Conservation (phyloP, 2,888 invertebrate genomes). For the Mayetiola destructor region DNA sequence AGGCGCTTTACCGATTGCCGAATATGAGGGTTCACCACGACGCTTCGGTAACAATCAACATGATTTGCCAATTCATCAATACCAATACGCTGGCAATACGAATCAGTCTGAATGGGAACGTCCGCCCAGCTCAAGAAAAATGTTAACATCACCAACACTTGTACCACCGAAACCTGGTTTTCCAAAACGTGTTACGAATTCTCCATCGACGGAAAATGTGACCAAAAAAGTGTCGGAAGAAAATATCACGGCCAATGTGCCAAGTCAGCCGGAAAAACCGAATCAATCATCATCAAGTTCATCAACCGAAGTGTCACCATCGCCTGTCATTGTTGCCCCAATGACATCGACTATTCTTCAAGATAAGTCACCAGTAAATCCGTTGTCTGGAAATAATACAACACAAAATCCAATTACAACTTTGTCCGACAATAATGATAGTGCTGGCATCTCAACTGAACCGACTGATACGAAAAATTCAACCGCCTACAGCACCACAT, state of each 20-base stretch:
- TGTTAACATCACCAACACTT: constrained; percentile 42
- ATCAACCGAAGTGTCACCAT: background rate
- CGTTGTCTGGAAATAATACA: background rate
- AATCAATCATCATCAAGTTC: background rate
- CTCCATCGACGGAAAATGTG: background rate
- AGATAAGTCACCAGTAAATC: background rate
- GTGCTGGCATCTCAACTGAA: background rate
- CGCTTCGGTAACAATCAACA: constrained; percentile 51
- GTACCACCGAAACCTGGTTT: constrained; percentile 41
- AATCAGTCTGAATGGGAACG: background rate
- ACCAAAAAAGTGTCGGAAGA: background rate
- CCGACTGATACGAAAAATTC: background rate
- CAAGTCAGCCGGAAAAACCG: background rate
- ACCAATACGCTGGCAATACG: constrained; percentile 13
- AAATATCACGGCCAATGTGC: background rate
- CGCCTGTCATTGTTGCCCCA: background rate
- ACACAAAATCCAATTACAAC: background rate
- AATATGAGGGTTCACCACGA: constrained; percentile 81
- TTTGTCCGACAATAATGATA: background rate
- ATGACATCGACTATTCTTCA: background rate
- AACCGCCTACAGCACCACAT: constrained; percentile 41
- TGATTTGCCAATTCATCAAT: constrained; percentile 17
- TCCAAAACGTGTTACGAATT: constrained; percentile 1
- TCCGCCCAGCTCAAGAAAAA: constrained; percentile 15
- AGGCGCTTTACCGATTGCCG: constrained; percentile 45